phyloP scores from a whole-genome alignment of 2,113 vertebrate genomes.

The Malurus melanocephalus region DNA sequence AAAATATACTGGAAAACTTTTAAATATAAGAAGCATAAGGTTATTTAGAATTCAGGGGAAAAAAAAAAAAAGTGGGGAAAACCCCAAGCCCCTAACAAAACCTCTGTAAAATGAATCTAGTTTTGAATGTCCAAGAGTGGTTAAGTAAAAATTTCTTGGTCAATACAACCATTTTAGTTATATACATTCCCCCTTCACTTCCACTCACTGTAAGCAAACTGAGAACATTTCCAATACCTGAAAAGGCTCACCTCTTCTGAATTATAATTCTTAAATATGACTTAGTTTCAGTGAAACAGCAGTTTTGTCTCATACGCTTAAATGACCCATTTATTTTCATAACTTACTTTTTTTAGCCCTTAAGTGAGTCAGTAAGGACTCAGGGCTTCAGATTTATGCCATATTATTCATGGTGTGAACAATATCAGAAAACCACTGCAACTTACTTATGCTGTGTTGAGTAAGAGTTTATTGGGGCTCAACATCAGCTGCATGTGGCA shows the following conservation, averaged over 20 bases:
- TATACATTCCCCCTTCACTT: background rate
- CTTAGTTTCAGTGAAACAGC: background rate
- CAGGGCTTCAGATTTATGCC: background rate
- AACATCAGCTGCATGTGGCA: background rate
- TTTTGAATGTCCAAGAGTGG: background rate
- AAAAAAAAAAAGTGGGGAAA: background rate
- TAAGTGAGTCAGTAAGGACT: background rate
- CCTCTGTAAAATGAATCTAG: background rate
- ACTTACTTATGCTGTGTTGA: background rate
- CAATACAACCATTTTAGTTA: background rate
- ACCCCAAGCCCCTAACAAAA: accelerated
- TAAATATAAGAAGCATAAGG: background rate
- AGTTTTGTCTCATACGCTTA: background rate
- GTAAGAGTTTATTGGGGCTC: background rate
- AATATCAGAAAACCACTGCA: background rate
- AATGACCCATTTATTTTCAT: background rate
- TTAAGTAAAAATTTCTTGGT: background rate
- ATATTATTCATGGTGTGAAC: background rate
- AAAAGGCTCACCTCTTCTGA: background rate
- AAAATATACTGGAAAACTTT: background rate
- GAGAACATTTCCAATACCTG: background rate
- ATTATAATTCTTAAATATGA: background rate
- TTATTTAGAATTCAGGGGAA: background rate
- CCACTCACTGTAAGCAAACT: background rate
- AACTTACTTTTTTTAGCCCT: background rate